Conservation (phyloP, 2,888 invertebrate genomes). For the Pardosa pseudoannulata region DNA sequence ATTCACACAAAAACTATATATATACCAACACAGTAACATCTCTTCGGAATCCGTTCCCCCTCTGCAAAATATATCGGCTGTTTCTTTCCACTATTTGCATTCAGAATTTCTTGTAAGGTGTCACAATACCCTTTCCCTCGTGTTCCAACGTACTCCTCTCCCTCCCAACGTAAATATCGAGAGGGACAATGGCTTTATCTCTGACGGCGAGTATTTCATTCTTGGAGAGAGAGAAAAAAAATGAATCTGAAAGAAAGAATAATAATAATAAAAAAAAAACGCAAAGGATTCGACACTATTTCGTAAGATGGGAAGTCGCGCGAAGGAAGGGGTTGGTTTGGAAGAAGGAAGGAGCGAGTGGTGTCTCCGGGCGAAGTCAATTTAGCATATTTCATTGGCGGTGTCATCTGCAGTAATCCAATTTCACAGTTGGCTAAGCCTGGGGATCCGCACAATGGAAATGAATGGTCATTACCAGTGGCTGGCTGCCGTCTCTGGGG, state of each 20-base stretch:
- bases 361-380: constrained; percentile 54
- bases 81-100: neutral
- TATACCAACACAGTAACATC: too few species aligned
- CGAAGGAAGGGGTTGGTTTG: too few species aligned
- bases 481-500: constrained; percentile 55
- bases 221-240: neutral
- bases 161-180: neutral
- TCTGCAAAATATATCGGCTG: too few species aligned
- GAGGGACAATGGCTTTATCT: constrained; percentile 13
- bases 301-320: constrained; percentile 3
- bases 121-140: neutral
- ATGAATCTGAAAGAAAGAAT: neutral
- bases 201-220: neutral
- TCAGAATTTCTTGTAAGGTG: neutral
- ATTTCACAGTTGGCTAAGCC: constrained; percentile 71
- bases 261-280: constrained; percentile 4
- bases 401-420: constrained; percentile 72
- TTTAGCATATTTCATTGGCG: constrained; percentile 72
- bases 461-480: constrained; percentile 71
- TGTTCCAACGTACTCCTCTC: neutral
- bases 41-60: too few species aligned
- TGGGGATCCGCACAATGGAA: constrained; percentile 68
- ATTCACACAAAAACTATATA: too few species aligned
- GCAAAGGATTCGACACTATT: constrained; percentile 6
- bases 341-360: constrained; percentile 17